Evolutionary conservation across 1,140 invertebrate genomes (phyloP).

Genomic region (Notospermus geniculatus): DNA sequence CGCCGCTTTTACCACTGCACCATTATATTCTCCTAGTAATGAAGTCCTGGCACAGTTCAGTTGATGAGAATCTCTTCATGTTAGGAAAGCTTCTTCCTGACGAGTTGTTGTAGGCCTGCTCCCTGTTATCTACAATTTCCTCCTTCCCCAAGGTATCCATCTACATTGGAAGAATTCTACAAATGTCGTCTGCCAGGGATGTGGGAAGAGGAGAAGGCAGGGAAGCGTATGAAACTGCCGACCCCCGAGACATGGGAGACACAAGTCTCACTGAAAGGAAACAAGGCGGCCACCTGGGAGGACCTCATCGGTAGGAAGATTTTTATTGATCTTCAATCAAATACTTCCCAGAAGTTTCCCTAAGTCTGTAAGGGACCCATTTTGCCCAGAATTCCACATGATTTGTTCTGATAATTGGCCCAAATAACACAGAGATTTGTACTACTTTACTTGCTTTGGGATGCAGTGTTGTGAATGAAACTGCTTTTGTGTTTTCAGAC

Average conservation of each 20-base stretch:
- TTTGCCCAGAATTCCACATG: no score
- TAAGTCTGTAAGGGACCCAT: no score
- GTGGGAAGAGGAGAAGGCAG: constrained; percentile 54
- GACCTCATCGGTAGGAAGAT: constrained; percentile 44
- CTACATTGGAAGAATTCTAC: constrained; percentile 52
- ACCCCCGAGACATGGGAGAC: constrained; percentile 61
- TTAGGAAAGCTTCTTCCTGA: no score
- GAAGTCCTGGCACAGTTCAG: no score
- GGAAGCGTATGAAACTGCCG: constrained; percentile 59
- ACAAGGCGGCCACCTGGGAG: constrained; percentile 56
- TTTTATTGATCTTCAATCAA: neutral
- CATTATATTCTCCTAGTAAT: no score
- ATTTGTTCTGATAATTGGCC: no score
- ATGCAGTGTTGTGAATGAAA: neutral
- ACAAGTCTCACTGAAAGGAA: constrained; percentile 57
- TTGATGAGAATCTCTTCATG: no score
- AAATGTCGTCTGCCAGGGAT: constrained; percentile 52
- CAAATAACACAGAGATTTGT: no score
- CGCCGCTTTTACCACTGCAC: no score
- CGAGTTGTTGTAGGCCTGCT: no score
- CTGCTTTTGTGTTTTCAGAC: constrained; percentile 40
- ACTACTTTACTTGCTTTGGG: constrained; percentile 8
- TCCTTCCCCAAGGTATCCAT: constrained; percentile 53
- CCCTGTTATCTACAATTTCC: no score
- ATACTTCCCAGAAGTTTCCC: no score